phyloP scores from a whole-genome alignment of 1,140 invertebrate genomes.

The Potamilus streckersoni region DNA sequence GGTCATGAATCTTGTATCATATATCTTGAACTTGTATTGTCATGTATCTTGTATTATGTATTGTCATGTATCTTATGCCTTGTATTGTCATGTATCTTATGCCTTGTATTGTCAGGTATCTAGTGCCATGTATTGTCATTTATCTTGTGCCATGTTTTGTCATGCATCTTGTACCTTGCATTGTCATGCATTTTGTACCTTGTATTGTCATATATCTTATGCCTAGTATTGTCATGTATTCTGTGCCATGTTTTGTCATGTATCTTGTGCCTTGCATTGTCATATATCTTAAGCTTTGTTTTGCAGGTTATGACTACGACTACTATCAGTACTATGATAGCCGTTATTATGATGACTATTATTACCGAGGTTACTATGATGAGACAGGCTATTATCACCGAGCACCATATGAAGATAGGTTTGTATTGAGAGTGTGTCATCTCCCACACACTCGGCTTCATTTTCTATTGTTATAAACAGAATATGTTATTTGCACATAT shows the following conservation, averaged over 20 bases:
- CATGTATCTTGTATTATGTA: not conserved
- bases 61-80: not conserved
- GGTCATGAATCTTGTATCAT: no score
- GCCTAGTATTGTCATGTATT: not conserved
- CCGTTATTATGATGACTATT: slow-evolving; percentile 28
- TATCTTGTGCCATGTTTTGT: no score
- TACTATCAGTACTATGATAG: slow-evolving; percentile 31
- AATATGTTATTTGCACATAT: no score
- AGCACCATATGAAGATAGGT: slow-evolving; percentile 16
- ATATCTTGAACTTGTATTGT: no score
- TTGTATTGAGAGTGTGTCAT: not conserved
- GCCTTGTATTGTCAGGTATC: not conserved
- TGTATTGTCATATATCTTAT: no score
- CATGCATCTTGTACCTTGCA: no score
- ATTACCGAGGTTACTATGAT: slow-evolving; percentile 34
- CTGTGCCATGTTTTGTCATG: not conserved
- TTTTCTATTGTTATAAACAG: no score
- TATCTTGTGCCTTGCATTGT: not conserved
- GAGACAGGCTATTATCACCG: slow-evolving; percentile 19
- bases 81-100: not conserved
- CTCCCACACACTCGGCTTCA: no score
- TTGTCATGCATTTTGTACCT: not conserved
- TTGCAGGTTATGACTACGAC: slow-evolving; percentile 43
- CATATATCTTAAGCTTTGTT: not conserved
- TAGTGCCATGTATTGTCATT: no score